These are phyloP conservation scores for Andrena camellia DNA, from an alignment of 2,888 invertebrate genomes.

Conservation along the genomic window DNA sequence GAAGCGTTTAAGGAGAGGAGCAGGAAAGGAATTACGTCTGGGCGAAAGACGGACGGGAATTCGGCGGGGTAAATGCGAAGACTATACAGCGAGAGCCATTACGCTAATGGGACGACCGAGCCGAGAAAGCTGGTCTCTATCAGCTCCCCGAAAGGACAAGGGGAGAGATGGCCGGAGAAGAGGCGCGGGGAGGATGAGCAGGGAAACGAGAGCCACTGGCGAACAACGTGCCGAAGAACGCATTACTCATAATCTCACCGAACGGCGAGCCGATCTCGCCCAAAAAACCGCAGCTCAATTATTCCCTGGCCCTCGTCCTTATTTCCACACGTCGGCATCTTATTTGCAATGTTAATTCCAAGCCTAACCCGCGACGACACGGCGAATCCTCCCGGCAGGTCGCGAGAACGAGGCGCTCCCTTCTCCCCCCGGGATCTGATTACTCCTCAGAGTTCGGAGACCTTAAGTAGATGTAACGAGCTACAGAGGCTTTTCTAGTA, in stretches of 20 bases:
- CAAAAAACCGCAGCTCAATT: slow-evolving; percentile 64
- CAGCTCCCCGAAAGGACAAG: slow-evolving; percentile 70
- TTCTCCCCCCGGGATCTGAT: too few relatives aligned
- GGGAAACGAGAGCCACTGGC: slow-evolving; percentile 39
- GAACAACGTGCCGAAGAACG: slow-evolving; percentile 64
- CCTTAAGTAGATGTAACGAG: too few relatives aligned
- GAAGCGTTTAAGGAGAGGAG: slow-evolving; percentile 21
- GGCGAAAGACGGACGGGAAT: slow-evolving; percentile 63
- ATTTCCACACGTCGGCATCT: slow-evolving; percentile 53
- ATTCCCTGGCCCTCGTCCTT: slow-evolving; percentile 37
- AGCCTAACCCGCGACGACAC: slow-evolving; percentile 1
- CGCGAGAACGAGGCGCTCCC: too few relatives aligned
- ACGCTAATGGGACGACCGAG: slow-evolving; percentile 80
- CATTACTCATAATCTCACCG: slow-evolving; percentile 77
- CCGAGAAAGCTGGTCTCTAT: slow-evolving; percentile 76
- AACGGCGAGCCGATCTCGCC: slow-evolving; percentile 53
- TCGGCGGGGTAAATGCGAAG: slow-evolving; percentile 75
- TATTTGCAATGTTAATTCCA: slow-evolving; percentile 72
- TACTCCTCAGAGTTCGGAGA: too few relatives aligned
- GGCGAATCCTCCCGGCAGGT: not conserved
- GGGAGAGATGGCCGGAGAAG: slow-evolving; percentile 7
- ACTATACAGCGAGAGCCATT: slow-evolving; percentile 79
- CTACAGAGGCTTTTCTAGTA: too few relatives aligned
- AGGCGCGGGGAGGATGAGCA: slow-evolving; percentile 16
- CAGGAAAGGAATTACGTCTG: slow-evolving; percentile 27